These are phyloP conservation scores for Rhagophthalmus giganteus DNA, from an alignment of 2,888 invertebrate species.

Conservation along the genomic window DNA sequence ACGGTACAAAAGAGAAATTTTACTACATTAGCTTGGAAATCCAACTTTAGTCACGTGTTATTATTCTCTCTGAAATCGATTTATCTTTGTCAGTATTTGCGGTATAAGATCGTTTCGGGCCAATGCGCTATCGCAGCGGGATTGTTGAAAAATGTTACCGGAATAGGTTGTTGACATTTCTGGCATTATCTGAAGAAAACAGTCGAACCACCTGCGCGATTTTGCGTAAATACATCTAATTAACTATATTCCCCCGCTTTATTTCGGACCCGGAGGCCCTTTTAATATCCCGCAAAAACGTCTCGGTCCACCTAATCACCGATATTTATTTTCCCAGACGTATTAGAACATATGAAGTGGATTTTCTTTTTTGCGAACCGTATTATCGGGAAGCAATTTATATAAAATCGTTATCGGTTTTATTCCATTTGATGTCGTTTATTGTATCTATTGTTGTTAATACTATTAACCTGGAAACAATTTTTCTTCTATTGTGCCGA, in stretches of 20 bases:
- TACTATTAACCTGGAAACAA: constrained; percentile 2
- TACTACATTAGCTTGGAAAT: constrained; percentile 1
- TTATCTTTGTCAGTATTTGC: constrained; percentile 13
- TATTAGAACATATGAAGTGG: constrained; percentile 9
- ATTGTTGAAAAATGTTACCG: not conserved
- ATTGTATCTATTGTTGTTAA: constrained; percentile 5
- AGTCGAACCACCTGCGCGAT: too few species aligned
- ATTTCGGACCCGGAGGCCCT: too few species aligned
- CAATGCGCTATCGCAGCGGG: constrained; percentile 6
- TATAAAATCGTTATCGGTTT: constrained; percentile 10
- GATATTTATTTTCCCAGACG: constrained; percentile 6
- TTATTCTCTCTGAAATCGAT: constrained; percentile 17
- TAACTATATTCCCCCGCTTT: too few species aligned
- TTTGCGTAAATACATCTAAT: too few species aligned
- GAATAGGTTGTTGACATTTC: not conserved
- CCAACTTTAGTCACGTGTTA: constrained; percentile 16
- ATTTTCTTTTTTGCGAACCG: constrained; percentile 3
- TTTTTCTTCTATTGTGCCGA: too few species aligned
- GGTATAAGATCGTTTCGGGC: constrained; percentile 11
- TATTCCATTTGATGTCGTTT: constrained; percentile 4
- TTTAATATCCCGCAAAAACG: too few species aligned
- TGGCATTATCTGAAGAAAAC: not conserved
- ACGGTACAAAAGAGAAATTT: constrained; percentile 5
- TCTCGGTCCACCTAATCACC: not conserved
- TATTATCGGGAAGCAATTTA: constrained; percentile 10